Conservation (phyloP, 2,113 vertebrate genomes). For the Mesocricetus auratus region DNA sequence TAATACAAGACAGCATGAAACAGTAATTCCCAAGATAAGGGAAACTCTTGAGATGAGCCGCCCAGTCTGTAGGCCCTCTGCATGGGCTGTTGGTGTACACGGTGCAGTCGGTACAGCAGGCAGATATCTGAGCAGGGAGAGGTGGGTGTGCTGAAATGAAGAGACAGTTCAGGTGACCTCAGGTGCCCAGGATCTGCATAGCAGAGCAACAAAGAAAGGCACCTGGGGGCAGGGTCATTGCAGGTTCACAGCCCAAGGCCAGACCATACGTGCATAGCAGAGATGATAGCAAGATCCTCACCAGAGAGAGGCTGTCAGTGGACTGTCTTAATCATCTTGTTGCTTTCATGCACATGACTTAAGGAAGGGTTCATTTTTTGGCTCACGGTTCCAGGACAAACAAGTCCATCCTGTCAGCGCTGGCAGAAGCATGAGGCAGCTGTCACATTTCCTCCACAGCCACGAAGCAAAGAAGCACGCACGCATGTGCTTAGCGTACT, state of each 20-base stretch:
- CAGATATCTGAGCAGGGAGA: not conserved
- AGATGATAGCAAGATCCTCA: not conserved
- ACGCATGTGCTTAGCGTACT: not conserved
- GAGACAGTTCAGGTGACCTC: not conserved
- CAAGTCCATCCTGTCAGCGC: not conserved
- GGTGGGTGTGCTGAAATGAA: not conserved
- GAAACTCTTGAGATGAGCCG: not conserved
- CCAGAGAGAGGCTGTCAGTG: not conserved
- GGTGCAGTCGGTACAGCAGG: not conserved
- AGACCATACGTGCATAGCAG: too few species aligned
- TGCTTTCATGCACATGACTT: not conserved
- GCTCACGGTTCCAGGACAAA: not conserved
- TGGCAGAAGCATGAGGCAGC: not conserved
- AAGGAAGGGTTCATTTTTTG: not conserved
- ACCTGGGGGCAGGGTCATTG: not conserved
- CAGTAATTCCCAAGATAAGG: not conserved
- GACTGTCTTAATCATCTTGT: not conserved
- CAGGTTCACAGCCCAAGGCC: too few species aligned
- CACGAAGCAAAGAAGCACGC: not conserved
- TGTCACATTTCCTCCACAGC: not conserved
- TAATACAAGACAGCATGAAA: not conserved
- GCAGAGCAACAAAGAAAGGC: not conserved
- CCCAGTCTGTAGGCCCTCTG: not conserved
- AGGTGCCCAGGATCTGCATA: too few species aligned
- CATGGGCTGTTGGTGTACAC: not conserved